Conservation (phyloP, 2,797 vertebrate species). For the Corythornis leucogaster region DNA sequence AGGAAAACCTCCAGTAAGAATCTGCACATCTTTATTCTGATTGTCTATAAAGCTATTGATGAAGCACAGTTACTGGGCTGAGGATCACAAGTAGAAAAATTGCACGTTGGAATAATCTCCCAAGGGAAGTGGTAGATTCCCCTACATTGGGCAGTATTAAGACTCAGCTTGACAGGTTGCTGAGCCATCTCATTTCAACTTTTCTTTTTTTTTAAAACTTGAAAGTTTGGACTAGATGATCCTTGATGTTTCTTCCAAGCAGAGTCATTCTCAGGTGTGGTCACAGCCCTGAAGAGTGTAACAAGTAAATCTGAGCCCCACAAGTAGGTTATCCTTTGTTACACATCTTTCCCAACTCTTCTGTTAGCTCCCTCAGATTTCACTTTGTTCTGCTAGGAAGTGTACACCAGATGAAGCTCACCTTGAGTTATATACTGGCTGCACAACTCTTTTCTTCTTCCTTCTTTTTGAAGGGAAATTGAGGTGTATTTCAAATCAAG, state of each 20-base stretch:
- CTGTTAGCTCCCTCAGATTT: accelerated
- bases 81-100: neutral
- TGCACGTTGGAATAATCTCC: no score
- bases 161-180: no score
- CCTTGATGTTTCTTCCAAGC: no score
- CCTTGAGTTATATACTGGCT: neutral
- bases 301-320: neutral
- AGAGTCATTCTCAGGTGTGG: neutral
- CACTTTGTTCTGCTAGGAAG: neutral
- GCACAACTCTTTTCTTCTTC: neutral
- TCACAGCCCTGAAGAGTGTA: neutral
- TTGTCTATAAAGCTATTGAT: neutral
- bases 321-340: neutral
- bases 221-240: no score
- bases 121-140: no score
- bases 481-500: neutral
- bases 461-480: neutral
- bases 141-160: no score
- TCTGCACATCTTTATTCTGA: neutral
- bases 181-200: no score
- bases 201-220: no score
- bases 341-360: neutral
- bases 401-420: neutral
- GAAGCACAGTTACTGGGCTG: neutral
- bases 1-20: neutral